Conservation (phyloP, 2,797 vertebrate genomes). For the Paguma larvata region DNA sequence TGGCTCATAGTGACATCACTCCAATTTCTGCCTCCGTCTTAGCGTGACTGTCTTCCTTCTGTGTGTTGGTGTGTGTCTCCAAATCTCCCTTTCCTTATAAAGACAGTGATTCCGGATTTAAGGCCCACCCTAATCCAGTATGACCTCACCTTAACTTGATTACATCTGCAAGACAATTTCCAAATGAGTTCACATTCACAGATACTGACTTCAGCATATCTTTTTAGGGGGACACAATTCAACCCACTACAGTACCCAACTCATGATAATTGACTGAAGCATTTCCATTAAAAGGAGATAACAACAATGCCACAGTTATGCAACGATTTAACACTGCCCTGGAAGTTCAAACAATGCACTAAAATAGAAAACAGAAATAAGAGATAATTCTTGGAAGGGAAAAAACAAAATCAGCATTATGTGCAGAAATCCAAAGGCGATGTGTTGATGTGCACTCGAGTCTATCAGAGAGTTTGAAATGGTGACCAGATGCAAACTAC, state of each 20-base stretch:
- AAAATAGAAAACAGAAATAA: constrained; percentile 34
- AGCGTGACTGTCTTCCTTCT: neutral
- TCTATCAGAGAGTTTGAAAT: neutral
- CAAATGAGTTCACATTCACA: neutral
- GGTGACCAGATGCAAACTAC: neutral
- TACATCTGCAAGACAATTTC: neutral
- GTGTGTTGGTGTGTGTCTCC: neutral
- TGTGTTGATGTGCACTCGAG: neutral
- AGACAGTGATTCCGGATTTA: neutral
- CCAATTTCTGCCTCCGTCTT: neutral
- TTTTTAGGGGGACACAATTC: neutral
- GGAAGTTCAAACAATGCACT: neutral
- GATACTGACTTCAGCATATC: neutral
- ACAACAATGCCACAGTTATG: neutral
- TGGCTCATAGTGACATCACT: neutral
- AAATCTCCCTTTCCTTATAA: neutral
- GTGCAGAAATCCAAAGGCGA: constrained; percentile 1
- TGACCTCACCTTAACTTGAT: neutral
- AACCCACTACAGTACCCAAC: neutral
- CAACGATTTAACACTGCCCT: neutral
- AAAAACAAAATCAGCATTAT: neutral
- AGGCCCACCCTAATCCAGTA: neutral
- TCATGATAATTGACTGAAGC: neutral
- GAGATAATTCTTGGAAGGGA: neutral
- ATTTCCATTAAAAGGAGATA: neutral